Percentiles rank a stretch among this genome's conserved stretches.
Conservation (phyloP, 1,140 invertebrate species). For the Chymomyza costata region DNA sequence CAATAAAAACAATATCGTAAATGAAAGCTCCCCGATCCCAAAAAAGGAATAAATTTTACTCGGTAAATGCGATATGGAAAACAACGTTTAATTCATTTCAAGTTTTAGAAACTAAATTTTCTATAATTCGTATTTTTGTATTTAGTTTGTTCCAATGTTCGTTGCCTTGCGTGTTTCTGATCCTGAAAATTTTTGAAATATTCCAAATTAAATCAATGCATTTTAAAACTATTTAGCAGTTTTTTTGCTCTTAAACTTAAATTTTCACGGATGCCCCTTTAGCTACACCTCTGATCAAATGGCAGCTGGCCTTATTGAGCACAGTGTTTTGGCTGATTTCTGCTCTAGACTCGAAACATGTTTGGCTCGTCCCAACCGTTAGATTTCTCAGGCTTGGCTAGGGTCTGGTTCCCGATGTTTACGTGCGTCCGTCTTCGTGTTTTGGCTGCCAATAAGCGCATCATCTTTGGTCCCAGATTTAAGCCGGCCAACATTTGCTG, state of each 20-base stretch:
- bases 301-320: slow-evolving; percentile 29
- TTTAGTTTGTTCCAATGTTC: too few species aligned
- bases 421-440: slow-evolving; percentile 12
- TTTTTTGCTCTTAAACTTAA: not conserved
- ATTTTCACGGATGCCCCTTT: not conserved
- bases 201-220: not conserved
- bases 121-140: too few species aligned
- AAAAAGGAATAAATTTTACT: too few species aligned
- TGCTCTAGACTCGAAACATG: slow-evolving; percentile 9
- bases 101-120: too few species aligned
- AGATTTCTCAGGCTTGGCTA: too few species aligned
- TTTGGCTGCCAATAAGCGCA: slow-evolving; percentile 10
- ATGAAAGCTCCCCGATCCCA: too few species aligned
- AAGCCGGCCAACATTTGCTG: slow-evolving; percentile 28
- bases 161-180: too few species aligned
- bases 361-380: too few species aligned
- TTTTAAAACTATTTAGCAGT: not conserved
- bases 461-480: slow-evolving; percentile 1
- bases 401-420: slow-evolving; percentile 53
- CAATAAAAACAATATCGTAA: too few species aligned
- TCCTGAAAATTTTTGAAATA: too few species aligned
- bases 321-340: slow-evolving; percentile 13
- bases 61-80: too few species aligned
- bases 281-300: slow-evolving; percentile 14
- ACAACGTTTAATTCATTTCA: too few species aligned